Conservation (phyloP, 2,113 vertebrate species). For the Rafetus swinhoei region DNA sequence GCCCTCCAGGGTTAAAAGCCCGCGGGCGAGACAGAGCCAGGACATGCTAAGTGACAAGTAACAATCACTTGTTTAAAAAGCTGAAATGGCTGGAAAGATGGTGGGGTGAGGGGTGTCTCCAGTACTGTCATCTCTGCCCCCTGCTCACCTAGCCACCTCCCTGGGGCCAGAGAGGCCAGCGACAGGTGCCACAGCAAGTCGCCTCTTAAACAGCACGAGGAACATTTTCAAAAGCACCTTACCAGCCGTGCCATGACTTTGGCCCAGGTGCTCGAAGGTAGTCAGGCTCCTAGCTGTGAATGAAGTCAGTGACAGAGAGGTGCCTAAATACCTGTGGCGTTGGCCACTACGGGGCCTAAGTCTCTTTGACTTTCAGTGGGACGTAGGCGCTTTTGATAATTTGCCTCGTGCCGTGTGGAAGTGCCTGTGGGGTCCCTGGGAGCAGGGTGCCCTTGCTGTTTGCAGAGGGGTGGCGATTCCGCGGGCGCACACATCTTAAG, state of each 20-base stretch:
- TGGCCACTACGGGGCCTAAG: neutral
- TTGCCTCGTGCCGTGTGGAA: neutral
- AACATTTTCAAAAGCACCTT: neutral
- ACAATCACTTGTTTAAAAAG: neutral
- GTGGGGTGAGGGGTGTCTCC: rapidly evolving
- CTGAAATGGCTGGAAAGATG: neutral
- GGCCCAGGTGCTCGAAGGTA: neutral
- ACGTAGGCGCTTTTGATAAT: neutral
- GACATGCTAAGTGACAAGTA: neutral
- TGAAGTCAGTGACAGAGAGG: neutral
- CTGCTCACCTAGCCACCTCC: neutral
- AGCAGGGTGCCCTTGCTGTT: neutral
- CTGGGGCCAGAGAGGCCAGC: neutral
- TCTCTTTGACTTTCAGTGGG: neutral
- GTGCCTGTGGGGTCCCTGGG: neutral
- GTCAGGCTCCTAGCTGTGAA: neutral
- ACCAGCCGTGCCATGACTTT: too few relatives aligned
- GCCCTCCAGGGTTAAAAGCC: neutral
- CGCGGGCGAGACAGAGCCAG: neutral
- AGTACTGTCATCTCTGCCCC: neutral
- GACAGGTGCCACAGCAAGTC: neutral
- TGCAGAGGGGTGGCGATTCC: neutral
- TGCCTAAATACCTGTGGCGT: neutral
- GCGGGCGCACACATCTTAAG: neutral
- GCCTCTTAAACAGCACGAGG: neutral